Evolutionary conservation across 2,797 vertebrate species (phyloP).

Genomic region (Tapera naevia): DNA sequence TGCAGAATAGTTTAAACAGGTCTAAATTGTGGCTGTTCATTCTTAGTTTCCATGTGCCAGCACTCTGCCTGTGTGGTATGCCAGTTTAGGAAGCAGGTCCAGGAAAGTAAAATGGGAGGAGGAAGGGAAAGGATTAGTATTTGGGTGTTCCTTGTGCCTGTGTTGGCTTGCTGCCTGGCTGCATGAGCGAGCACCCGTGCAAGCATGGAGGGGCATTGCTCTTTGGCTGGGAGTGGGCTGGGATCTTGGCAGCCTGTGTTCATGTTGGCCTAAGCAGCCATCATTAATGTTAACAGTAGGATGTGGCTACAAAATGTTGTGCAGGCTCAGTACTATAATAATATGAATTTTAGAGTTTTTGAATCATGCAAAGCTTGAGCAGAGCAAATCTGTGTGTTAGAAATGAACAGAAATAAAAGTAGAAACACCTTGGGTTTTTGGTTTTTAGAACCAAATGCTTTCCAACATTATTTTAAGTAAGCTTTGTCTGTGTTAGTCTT

Average conservation of each 20-base stretch:
- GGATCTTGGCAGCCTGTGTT: background rate
- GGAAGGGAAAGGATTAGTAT: background rate
- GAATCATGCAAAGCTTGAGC: background rate
- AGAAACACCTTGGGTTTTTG: background rate
- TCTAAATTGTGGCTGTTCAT: accelerated
- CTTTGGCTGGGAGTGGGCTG: background rate
- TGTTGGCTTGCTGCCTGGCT: background rate
- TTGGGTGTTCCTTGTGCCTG: background rate
- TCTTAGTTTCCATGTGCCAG: background rate
- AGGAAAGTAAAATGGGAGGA: background rate
- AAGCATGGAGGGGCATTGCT: background rate
- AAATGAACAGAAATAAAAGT: background rate
- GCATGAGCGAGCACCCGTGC: background rate
- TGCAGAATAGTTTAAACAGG: background rate
- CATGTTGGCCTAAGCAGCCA: background rate
- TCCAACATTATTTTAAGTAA: background rate
- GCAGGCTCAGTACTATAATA: background rate
- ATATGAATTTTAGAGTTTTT: background rate
- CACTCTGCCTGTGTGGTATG: background rate
- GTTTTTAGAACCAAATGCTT: background rate
- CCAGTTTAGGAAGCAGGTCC: background rate
- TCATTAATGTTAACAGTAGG: background rate
- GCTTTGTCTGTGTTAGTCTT: background rate
- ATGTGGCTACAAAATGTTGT: background rate
- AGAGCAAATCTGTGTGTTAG: background rate